Conservation (phyloP, 2,888 invertebrate genomes). For the Cephus nigrinus region DNA sequence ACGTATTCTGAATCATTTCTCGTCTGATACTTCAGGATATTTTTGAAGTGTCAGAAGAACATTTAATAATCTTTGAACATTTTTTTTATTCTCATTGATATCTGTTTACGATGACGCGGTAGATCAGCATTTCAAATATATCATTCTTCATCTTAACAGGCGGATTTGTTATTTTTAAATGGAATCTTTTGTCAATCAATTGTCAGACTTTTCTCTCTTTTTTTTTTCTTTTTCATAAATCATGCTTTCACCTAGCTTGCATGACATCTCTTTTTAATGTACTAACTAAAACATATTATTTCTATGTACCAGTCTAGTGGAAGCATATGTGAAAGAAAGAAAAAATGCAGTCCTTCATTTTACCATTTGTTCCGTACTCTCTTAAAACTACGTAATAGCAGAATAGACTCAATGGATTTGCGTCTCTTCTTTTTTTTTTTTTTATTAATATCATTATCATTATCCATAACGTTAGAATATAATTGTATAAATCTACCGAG, state of each 20-base stretch:
- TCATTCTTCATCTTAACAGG: neutral
- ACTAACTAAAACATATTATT: neutral
- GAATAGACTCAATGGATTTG: constrained; percentile 8
- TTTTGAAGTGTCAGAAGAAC: neutral
- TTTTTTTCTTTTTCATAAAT: neutral
- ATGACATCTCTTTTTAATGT: neutral
- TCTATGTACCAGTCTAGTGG: neutral
- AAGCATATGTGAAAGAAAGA: neutral
- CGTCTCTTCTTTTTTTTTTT: constrained; percentile 18
- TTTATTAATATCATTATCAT: neutral
- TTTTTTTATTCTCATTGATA: no score
- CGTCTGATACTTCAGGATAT: neutral
- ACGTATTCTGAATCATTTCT: neutral
- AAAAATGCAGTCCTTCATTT: constrained; percentile 1
- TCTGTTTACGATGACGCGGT: neutral
- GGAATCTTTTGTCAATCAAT: no score
- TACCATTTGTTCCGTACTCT: constrained; percentile 13
- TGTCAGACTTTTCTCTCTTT: neutral
- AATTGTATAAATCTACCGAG: constrained; percentile 21
- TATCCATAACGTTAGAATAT: constrained; percentile 20
- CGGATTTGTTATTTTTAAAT: neutral
- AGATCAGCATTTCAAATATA: neutral
- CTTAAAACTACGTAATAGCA: neutral
- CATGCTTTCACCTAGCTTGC: neutral
- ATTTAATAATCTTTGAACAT: neutral